Conservation (phyloP, 1,140 invertebrate genomes). For the Lepidurus packardi region DNA sequence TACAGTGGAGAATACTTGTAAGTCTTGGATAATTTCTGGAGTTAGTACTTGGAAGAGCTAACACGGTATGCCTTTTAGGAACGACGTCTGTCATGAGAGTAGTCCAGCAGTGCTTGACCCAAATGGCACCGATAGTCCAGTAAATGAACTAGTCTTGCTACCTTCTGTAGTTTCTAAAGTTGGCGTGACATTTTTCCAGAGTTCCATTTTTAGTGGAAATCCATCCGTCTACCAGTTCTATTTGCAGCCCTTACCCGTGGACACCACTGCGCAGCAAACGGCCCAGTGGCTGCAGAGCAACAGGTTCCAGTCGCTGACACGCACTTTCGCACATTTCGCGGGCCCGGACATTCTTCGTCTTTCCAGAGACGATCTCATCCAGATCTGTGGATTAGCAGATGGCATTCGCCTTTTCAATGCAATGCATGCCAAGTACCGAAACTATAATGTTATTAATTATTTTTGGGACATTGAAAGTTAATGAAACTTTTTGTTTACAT, state of each 20-base stretch:
- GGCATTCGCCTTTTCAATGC: constrained; percentile 85
- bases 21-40: neutral
- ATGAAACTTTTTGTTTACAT: constrained; percentile 20
- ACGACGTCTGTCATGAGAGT: neutral
- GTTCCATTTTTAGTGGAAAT: constrained; percentile 28
- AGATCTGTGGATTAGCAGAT: constrained; percentile 88
- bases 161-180: neutral
- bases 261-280: constrained; percentile 64
- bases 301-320: constrained; percentile 66
- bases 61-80: neutral
- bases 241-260: constrained; percentile 48
- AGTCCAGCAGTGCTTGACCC: constrained; percentile 28
- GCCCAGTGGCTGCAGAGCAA: constrained; percentile 71
- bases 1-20: constrained; percentile 4
- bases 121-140: constrained; percentile 34
- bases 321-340: constrained; percentile 75
- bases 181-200: constrained; percentile 26
- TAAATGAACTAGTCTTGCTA: constrained; percentile 32
- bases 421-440: constrained; percentile 57
- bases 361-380: constrained; percentile 81
- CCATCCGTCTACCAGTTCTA: constrained; percentile 35
- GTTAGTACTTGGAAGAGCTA: neutral
- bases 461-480: neutral
- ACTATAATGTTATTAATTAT: constrained; percentile 33
- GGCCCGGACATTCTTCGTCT: constrained; percentile 80